phyloP scores from a whole-genome alignment of 2,797 vertebrate species.

The Potorous gilbertii region DNA sequence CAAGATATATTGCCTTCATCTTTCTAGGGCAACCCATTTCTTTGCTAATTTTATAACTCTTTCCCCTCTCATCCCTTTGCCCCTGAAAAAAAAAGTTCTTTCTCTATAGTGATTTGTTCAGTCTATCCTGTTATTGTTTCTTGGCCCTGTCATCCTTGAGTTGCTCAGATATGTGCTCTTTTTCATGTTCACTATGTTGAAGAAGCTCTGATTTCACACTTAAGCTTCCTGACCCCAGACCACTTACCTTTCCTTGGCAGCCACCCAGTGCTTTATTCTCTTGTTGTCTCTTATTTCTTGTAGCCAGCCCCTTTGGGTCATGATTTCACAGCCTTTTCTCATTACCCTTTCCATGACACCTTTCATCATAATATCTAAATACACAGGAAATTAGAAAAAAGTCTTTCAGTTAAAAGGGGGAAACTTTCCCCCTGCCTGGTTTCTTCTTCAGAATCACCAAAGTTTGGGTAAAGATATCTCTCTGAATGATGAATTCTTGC shows the following conservation, averaged over 20 bases:
- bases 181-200: constrained; percentile 3
- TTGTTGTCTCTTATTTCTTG: constrained; percentile 14
- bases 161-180: neutral
- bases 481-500: neutral
- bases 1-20: constrained; percentile 10
- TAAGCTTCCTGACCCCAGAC: constrained; percentile 29
- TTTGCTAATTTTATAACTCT: constrained; percentile 35
- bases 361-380: neutral
- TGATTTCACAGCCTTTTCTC: constrained; percentile 8
- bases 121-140: neutral
- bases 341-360: neutral
- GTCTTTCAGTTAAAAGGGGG: neutral
- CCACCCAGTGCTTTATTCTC: neutral
- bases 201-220: constrained; percentile 4
- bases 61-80: neutral
- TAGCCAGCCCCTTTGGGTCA: neutral
- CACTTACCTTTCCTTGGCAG: neutral
- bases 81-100: neutral
- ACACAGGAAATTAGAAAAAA: neutral
- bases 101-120: neutral
- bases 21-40: constrained; percentile 31
- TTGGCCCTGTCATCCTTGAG: neutral
- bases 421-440: neutral
- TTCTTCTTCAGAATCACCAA: neutral
- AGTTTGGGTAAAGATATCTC: neutral